phyloP scores from a whole-genome alignment of 2,797 vertebrate genomes.

The Clamator glandarius region DNA sequence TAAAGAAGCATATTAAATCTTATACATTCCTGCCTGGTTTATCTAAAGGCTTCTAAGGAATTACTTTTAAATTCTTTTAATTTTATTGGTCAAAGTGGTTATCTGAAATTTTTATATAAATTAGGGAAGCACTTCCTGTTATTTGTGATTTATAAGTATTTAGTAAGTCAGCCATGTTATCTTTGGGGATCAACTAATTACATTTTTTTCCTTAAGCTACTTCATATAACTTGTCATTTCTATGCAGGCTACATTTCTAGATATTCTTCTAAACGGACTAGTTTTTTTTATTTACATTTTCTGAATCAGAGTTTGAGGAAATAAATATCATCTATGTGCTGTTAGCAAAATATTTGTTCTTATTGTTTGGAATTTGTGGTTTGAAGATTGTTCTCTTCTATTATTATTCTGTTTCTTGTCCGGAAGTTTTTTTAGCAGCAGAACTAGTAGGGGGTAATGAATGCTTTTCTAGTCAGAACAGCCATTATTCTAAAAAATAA shows the following conservation, averaged over 20 bases:
- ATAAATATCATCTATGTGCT: background rate
- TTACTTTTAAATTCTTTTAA: background rate
- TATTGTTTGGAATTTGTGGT: slow-evolving; percentile 9
- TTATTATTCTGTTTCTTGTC: slow-evolving; percentile 3
- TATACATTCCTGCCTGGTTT: background rate
- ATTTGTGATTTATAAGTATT: background rate
- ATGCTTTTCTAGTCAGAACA: slow-evolving; percentile 6
- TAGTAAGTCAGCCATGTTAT: background rate
- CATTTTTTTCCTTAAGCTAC: background rate
- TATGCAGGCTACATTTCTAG: background rate
- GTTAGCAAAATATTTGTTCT: background rate
- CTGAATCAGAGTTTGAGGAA: background rate
- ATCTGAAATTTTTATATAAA: background rate
- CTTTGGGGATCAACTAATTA: background rate
- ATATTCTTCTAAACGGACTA: background rate
- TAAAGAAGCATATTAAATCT: background rate
- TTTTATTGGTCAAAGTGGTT: background rate
- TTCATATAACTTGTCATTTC: background rate
- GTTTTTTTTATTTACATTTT: background rate
- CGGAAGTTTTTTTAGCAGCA: slow-evolving; percentile 30
- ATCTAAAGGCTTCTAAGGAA: background rate
- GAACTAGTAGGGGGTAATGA: slow-evolving; percentile 9
- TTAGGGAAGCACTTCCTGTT: background rate
- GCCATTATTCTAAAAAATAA: slow-evolving; percentile 29
- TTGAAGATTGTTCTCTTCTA: background rate